These are phyloP conservation scores for Drosophila nikananu DNA, from an alignment of 1,140 invertebrate genomes.

Conservation along the genomic window DNA sequence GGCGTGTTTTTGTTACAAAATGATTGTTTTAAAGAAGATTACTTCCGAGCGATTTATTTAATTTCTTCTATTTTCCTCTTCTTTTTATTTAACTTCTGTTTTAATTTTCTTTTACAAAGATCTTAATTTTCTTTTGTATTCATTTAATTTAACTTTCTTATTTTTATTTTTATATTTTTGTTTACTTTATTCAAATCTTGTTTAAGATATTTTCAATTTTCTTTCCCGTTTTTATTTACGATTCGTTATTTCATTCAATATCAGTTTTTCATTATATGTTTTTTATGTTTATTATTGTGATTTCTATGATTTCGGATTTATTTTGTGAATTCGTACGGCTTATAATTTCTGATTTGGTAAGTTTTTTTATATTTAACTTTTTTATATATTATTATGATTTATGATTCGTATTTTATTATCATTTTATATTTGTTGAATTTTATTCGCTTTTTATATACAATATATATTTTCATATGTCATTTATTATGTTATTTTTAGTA, in stretches of 20 bases:
- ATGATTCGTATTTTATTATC: neutral
- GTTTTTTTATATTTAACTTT: slow-evolving; percentile 22
- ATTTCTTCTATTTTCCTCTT: too few relatives aligned
- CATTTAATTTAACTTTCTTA: neutral
- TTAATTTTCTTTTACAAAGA: neutral
- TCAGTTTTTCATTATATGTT: neutral
- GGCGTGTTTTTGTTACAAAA: slow-evolving; percentile 70
- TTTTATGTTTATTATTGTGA: neutral
- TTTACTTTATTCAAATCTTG: neutral
- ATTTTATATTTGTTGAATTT: neutral
- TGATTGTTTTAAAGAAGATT: slow-evolving; percentile 41
- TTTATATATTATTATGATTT: slow-evolving; percentile 1
- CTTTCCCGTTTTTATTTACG: neutral
- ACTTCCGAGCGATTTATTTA: slow-evolving; percentile 16
- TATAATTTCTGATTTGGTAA: slow-evolving; percentile 21
- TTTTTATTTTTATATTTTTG: slow-evolving; percentile 16
- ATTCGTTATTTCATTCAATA: neutral
- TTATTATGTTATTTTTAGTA: neutral
- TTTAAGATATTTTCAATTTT: neutral
- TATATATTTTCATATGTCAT: neutral
- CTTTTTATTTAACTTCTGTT: slow-evolving; percentile 5
- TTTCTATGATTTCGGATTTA: neutral
- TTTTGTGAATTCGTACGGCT: slow-evolving; percentile 7
- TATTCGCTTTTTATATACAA: neutral
- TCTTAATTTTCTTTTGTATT: neutral